phyloP scores from a whole-genome alignment of 2,797 vertebrate genomes.

The Epinephelus malabaricus region DNA sequence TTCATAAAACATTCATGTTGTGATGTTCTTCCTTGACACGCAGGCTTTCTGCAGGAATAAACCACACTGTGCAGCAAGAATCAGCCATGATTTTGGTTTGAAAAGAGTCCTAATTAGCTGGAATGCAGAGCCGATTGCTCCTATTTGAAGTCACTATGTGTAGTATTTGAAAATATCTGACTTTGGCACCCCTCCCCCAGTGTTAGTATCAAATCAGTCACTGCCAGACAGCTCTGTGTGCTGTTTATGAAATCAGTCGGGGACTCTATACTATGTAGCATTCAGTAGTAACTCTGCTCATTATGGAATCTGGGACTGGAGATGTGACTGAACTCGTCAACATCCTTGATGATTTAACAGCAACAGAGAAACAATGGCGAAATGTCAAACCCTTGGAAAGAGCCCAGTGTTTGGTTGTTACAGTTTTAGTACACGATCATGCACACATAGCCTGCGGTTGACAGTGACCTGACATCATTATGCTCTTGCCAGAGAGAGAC shows the following conservation, averaged over 20 bases:
- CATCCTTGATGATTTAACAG: slow-evolving; percentile 17
- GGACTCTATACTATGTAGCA: slow-evolving; percentile 11
- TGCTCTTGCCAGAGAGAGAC: slow-evolving; percentile 3
- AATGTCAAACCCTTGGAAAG: slow-evolving; percentile 15
- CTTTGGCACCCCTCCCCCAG: not conserved
- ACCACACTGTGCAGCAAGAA: not conserved
- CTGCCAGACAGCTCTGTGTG: slow-evolving; percentile 7
- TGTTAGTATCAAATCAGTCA: slow-evolving; percentile 27
- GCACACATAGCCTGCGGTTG: slow-evolving; percentile 18
- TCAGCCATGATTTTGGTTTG: not conserved
- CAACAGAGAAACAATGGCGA: not conserved
- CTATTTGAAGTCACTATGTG: not conserved
- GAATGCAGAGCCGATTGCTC: not conserved
- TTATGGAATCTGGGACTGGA: slow-evolving; percentile 14
- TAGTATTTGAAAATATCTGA: slow-evolving; percentile 11
- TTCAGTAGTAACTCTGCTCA: slow-evolving; percentile 5
- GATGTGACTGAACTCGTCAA: slow-evolving; percentile 6
- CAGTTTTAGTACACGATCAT: slow-evolving; percentile 17
- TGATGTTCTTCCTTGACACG: not conserved
- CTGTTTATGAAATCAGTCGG: not conserved
- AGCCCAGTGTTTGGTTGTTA: slow-evolving; percentile 4
- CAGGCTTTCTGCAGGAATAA: slow-evolving; percentile 4
- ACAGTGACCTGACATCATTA: slow-evolving; percentile 41
- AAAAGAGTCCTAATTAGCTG: not conserved
- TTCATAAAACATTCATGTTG: not conserved